Percentiles rank a stretch among this genome's conserved stretches.
Evolutionary conservation across 1,140 invertebrate species (phyloP).

Genomic region (Ladona fulva): DNA sequence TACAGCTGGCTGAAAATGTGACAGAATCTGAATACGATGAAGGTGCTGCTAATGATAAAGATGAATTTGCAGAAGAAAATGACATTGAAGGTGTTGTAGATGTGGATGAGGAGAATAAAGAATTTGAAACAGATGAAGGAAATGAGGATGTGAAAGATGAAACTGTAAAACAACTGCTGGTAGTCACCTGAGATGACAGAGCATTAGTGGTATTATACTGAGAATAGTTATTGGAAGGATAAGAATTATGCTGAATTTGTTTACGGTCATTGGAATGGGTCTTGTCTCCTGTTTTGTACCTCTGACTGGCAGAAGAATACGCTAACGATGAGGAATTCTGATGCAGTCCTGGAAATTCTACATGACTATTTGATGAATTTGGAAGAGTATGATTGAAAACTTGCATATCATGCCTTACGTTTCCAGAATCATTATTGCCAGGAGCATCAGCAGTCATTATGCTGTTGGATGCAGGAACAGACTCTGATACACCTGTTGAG

Average conservation of each 20-base stretch:
- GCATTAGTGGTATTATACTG: background rate
- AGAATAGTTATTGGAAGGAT: background rate
- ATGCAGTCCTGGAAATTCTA: background rate
- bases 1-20: background rate
- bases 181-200: background rate
- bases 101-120: background rate
- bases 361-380: background rate
- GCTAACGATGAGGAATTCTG: too few relatives aligned
- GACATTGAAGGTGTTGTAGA: background rate
- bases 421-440: too few relatives aligned
- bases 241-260: background rate
- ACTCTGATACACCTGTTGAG: background rate
- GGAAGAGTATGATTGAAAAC: background rate
- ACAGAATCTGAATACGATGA: background rate
- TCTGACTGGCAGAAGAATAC: too few relatives aligned
- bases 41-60: background rate
- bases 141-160: background rate
- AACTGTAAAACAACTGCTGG: background rate
- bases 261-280: background rate
- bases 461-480: background rate
- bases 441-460: too few relatives aligned
- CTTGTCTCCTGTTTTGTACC: background rate
- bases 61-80: background rate
- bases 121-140: background rate
- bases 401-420: background rate